A percentile compares a stretch with the other conserved stretches of the same genome.
phyloP scores from a whole-genome alignment of 2,797 vertebrate genomes.

The Ibycter americanus region DNA sequence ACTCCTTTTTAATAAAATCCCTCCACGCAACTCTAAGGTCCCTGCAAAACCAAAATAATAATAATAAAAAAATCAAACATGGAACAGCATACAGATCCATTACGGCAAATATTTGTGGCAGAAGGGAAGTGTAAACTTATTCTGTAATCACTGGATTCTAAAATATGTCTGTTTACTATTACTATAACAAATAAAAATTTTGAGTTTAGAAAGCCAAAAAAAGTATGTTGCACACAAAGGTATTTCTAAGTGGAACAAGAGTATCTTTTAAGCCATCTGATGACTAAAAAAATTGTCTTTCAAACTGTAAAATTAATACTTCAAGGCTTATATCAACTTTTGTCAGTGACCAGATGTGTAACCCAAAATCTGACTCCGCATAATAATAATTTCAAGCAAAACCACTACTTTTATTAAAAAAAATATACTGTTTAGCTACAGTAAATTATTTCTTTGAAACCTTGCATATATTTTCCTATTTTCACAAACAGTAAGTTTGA shows the following conservation, averaged over 20 bases:
- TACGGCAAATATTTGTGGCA: not conserved
- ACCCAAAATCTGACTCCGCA: not conserved
- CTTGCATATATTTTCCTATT: fast-evolving
- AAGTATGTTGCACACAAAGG: not conserved
- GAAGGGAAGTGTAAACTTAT: not conserved
- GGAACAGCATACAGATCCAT: not conserved
- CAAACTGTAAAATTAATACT: not conserved
- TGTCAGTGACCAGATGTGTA: not conserved
- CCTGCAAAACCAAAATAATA: not conserved
- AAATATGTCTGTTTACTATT: not conserved
- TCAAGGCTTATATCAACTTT: not conserved
- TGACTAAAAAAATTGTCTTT: not conserved
- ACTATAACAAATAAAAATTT: not conserved
- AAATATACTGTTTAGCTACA: not conserved
- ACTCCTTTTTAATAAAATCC: not conserved
- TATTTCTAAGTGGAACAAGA: not conserved
- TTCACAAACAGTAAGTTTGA: not conserved
- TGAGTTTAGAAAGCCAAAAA: not conserved
- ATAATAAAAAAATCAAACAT: not conserved
- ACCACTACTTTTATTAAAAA: not conserved
- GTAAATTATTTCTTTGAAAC: not conserved
- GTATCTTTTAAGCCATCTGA: not conserved
- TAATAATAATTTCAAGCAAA: not conserved
- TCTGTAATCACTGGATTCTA: not conserved
- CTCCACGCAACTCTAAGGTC: not conserved